These are phyloP conservation scores for Propithecus coquereli DNA, from an alignment of 2,113 vertebrate species.

Conservation along the genomic window DNA sequence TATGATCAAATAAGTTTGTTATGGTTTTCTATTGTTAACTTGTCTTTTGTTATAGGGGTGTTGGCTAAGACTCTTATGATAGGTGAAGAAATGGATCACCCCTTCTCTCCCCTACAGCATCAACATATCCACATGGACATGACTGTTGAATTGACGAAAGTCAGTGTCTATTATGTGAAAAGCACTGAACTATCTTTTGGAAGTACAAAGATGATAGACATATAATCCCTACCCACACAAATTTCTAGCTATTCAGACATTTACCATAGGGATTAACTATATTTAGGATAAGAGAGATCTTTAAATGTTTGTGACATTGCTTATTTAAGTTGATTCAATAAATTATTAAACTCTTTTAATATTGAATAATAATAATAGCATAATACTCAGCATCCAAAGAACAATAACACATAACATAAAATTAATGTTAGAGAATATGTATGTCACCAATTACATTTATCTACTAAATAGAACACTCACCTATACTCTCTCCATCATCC, in stretches of 20 bases:
- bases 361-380: neutral
- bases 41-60: neutral
- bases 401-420: neutral
- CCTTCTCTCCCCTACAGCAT: neutral
- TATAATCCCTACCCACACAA: neutral
- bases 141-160: neutral
- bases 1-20: neutral
- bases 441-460: neutral
- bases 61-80: neutral
- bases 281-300: neutral
- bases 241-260: neutral
- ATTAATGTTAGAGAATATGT: neutral
- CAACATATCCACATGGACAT: accelerated
- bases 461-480: conserved; percentile 72
- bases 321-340: neutral
- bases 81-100: neutral
- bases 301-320: neutral
- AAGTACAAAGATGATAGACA: neutral
- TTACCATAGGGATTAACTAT: neutral
- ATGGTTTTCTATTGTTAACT: neutral
- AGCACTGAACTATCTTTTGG: neutral
- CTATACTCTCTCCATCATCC: conserved; percentile 90
- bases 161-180: neutral
- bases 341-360: neutral
- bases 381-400: neutral